A percentile compares a stretch with the other conserved stretches of the same genome.
Conservation (phyloP, 2,797 vertebrate genomes). For the Delichon dasypus region DNA sequence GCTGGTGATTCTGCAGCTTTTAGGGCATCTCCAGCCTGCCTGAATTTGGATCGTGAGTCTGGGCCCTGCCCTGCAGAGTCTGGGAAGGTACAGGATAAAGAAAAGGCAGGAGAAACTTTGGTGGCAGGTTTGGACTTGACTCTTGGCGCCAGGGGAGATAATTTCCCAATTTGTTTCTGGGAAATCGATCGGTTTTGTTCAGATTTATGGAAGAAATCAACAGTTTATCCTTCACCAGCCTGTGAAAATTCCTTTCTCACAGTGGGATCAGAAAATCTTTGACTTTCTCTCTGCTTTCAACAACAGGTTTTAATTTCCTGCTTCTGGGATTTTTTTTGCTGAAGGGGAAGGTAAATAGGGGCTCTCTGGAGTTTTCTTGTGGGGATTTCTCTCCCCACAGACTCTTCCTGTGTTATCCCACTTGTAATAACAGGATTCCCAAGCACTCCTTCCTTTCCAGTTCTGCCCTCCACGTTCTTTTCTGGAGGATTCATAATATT, state of each 20-base stretch:
- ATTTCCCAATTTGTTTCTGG: neutral
- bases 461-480: neutral
- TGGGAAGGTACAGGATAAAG: neutral
- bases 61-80: neutral
- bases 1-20: neutral
- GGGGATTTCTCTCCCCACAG: accelerated
- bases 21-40: neutral
- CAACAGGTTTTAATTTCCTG: neutral
- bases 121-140: neutral
- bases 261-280: neutral
- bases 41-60: neutral
- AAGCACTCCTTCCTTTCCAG: neutral
- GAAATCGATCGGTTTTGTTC: neutral
- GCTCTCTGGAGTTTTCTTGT: neutral
- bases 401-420: neutral
- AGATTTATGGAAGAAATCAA: neutral
- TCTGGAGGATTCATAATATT: neutral
- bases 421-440: neutral
- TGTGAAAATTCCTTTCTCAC: neutral
- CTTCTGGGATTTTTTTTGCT: neutral
- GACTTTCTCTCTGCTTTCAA: neutral
- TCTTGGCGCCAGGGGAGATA: neutral
- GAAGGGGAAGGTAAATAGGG: neutral
- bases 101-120: neutral
- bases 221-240: neutral